phyloP scores from a whole-genome alignment of 2,797 vertebrate species.

The Enteromius viviparus region DNA sequence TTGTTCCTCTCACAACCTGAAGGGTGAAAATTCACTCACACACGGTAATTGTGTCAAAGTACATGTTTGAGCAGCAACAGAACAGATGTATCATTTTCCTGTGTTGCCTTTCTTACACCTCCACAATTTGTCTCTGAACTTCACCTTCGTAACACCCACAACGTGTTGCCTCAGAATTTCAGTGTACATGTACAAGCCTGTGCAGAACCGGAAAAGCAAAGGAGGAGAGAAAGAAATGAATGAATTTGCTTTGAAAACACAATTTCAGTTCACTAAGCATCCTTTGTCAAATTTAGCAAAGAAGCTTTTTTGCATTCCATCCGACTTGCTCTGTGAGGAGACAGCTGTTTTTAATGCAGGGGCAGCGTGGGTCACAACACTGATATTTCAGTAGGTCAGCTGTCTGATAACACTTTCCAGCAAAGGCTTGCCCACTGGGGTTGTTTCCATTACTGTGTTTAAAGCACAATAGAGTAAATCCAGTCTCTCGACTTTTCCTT shows the following conservation, averaged over 20 bases:
- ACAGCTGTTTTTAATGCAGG: constrained; percentile 43
- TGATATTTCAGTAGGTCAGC: constrained; percentile 54
- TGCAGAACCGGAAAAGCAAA: neutral
- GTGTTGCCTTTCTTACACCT: constrained; percentile 38
- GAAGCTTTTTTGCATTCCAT: constrained; percentile 28
- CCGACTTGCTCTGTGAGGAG: constrained; percentile 21
- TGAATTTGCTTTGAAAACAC: constrained; percentile 10
- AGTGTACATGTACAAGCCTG: neutral
- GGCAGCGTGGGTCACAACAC: constrained; percentile 40
- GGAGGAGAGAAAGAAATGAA: constrained; percentile 18
- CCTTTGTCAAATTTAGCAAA: constrained; percentile 31
- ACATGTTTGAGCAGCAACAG: constrained; percentile 40
- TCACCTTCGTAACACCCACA: constrained; percentile 18
- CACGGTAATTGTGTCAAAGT: constrained; percentile 50
- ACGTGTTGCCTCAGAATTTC: constrained; percentile 8
- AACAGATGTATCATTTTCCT: constrained; percentile 49
- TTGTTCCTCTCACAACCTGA: constrained; percentile 20
- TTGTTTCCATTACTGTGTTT: constrained; percentile 47
- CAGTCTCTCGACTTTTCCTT: constrained; percentile 19
- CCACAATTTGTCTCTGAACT: constrained; percentile 43
- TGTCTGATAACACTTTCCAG: constrained; percentile 41
- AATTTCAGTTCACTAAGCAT: constrained; percentile 14
- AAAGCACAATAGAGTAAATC: constrained; percentile 48
- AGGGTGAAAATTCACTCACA: constrained; percentile 45
- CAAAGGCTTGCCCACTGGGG: constrained; percentile 26